These are phyloP conservation scores for Turritopsis rubra DNA, from an alignment of 30 jellyfish, hydroid and myxozoan genomes.

Conservation along the genomic window DNA sequence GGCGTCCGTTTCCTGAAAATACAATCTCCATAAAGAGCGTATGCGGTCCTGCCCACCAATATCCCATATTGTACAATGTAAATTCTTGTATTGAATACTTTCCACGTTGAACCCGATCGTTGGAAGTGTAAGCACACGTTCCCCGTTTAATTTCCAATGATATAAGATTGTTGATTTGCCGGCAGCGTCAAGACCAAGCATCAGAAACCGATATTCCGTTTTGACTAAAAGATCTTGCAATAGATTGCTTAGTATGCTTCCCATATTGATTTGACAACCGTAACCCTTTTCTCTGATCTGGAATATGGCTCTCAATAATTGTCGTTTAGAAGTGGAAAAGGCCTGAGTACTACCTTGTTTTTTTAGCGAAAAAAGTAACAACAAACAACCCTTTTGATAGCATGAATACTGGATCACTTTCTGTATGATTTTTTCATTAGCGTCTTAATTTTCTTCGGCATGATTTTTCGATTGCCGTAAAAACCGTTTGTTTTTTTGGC, in stretches of 20 bases:
- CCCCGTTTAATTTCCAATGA: slow-evolving; percentile 68
- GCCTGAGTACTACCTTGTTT: not conserved
- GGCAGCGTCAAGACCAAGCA: slow-evolving; percentile 95
- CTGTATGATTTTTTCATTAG: not conserved
- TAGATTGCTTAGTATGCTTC: slow-evolving; percentile 42
- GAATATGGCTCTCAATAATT: not conserved
- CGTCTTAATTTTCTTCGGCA: not conserved
- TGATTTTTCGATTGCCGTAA: not conserved
- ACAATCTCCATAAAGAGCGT: slow-evolving; percentile 86
- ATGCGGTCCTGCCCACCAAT: slow-evolving; percentile 93
- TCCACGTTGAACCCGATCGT: slow-evolving; percentile 94
- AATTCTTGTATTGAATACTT: slow-evolving; percentile 64
- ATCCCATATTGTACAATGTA: slow-evolving; percentile 88
- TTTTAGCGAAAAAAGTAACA: not conserved
- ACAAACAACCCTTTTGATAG: too few relatives aligned
- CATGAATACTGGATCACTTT: not conserved
- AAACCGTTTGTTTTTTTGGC: too few relatives aligned
- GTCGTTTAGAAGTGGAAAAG: not conserved
- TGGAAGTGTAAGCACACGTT: slow-evolving; percentile 85
- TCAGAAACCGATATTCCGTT: slow-evolving; percentile 74
- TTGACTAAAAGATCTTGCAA: slow-evolving; percentile 53
- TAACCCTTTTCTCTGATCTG: not conserved
- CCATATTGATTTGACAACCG: slow-evolving; percentile 38
- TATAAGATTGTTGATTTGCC: slow-evolving; percentile 87
- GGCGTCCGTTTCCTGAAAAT: slow-evolving; percentile 86